phyloP scores from a whole-genome alignment of 2,113 vertebrate species.

The Neopipo cinnamomea region DNA sequence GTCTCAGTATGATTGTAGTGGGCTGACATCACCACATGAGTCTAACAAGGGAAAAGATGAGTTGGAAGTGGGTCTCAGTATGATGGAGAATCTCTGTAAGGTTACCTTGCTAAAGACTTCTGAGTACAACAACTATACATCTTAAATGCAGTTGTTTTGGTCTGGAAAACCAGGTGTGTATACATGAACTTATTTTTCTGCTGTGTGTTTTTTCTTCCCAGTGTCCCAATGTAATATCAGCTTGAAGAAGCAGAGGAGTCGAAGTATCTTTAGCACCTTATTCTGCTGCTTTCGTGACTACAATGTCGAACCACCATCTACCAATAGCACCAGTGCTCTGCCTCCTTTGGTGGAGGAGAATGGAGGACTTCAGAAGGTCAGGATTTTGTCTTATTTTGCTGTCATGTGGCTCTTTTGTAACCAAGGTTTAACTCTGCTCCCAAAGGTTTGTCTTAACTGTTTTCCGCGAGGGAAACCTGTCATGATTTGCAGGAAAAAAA shows the following conservation, averaged over 20 bases:
- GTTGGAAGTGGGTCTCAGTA: neutral
- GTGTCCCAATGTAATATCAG: constrained; percentile 88
- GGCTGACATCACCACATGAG: fast-evolving
- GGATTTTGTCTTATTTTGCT: neutral
- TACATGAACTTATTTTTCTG: neutral
- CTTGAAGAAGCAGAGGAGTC: constrained; percentile 92
- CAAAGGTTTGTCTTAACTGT: neutral
- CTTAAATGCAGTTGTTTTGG: neutral
- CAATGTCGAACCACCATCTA: constrained; percentile 86
- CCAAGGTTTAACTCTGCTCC: neutral
- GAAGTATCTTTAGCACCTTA: constrained; percentile 96
- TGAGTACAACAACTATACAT: neutral
- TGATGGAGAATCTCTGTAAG: neutral
- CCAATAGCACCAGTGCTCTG: constrained; percentile 84
- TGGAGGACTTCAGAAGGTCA: constrained; percentile 91
- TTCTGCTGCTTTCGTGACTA: constrained; percentile 99
- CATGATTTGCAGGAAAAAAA: neutral
- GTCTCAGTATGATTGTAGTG: neutral
- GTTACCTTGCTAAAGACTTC: neutral
- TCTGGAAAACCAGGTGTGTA: neutral
- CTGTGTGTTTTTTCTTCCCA: constrained; percentile 47
- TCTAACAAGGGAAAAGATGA: neutral
- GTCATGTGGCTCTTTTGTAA: neutral
- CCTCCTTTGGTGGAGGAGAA: constrained; percentile 92
- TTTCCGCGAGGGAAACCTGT: neutral